Percentiles rank a stretch among this genome's conserved stretches.
Conservation (phyloP, 2,888 invertebrate species). For the Leptopterna dolabrata region DNA sequence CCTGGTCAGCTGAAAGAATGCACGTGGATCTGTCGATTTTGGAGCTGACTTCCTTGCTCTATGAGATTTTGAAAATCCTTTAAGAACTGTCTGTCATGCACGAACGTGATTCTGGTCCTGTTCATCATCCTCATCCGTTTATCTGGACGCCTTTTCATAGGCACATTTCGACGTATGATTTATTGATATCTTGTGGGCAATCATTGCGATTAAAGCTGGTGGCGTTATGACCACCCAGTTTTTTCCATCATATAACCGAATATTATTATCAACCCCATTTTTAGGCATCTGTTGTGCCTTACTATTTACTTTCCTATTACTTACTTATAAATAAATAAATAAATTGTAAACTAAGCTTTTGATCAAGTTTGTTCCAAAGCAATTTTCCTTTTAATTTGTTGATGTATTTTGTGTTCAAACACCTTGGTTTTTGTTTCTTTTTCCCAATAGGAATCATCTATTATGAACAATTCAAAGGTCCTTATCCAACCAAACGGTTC, state of each 20-base stretch:
- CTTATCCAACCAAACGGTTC: conserved; percentile 42
- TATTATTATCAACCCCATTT: background rate
- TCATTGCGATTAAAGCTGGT: background rate
- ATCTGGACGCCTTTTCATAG: background rate
- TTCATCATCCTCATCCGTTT: background rate
- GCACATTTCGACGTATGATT: background rate
- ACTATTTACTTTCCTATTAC: background rate
- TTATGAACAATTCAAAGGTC: conserved; percentile 33
- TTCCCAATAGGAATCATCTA: conserved; percentile 46
- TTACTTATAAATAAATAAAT: background rate
- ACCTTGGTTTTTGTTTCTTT: background rate
- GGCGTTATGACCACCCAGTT: conserved; percentile 24
- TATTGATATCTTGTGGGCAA: no score
- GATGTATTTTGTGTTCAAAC: background rate
- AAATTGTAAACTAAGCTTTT: background rate
- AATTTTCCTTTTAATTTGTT: background rate
- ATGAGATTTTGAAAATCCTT: no score
- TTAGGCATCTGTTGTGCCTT: background rate
- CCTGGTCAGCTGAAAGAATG: no score
- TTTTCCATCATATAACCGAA: background rate
- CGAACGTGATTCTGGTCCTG: no score
- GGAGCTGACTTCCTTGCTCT: no score
- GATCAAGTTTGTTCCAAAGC: background rate
- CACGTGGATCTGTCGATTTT: no score
- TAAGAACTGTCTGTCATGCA: no score